A percentile compares a stretch with the other conserved stretches of the same genome.
Conservation (phyloP, 2,888 invertebrate species). For the Synergus laeviventris region DNA sequence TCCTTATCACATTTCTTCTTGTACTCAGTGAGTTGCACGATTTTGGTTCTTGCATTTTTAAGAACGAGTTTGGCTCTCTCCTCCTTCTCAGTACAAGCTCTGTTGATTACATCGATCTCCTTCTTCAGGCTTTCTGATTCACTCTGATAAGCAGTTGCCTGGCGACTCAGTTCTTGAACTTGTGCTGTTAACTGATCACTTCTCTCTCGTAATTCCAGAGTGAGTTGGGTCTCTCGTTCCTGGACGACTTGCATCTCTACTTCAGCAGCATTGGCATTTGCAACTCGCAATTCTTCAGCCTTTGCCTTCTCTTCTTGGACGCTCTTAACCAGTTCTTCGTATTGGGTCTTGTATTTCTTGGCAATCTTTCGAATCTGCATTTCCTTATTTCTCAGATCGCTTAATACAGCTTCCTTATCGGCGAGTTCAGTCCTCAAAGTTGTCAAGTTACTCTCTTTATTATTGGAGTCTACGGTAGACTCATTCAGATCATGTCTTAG, state of each 20-base stretch:
- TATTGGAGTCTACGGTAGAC: slow-evolving; percentile 79
- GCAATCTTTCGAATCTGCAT: slow-evolving; percentile 91
- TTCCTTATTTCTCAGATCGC: slow-evolving; percentile 84
- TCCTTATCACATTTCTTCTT: slow-evolving; percentile 76
- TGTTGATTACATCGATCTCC: slow-evolving; percentile 81
- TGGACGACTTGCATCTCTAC: slow-evolving; percentile 69
- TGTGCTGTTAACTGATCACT: slow-evolving; percentile 65
- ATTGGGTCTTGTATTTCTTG: slow-evolving; percentile 93
- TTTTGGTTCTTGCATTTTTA: slow-evolving; percentile 86
- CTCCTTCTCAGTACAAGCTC: slow-evolving; percentile 80
- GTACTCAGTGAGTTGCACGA: slow-evolving; percentile 84
- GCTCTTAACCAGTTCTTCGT: slow-evolving; percentile 85
- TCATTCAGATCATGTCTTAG: slow-evolving; percentile 82
- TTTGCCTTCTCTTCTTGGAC: slow-evolving; percentile 81
- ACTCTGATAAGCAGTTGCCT: slow-evolving; percentile 77
- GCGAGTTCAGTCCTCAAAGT: slow-evolving; percentile 82
- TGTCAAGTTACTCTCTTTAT: slow-evolving; percentile 80
- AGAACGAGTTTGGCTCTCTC: slow-evolving; percentile 83
- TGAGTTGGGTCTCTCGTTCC: slow-evolving; percentile 76
- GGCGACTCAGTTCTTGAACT: slow-evolving; percentile 72
- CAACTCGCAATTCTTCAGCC: slow-evolving; percentile 77
- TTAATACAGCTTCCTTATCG: slow-evolving; percentile 82
- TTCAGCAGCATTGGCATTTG: slow-evolving; percentile 73
- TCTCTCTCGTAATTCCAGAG: slow-evolving; percentile 74
- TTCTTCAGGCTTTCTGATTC: slow-evolving; percentile 83